Base-by-base conservation (phyloP, 2,888 invertebrate genomes). In the Callyntrura sp. region DNA sequence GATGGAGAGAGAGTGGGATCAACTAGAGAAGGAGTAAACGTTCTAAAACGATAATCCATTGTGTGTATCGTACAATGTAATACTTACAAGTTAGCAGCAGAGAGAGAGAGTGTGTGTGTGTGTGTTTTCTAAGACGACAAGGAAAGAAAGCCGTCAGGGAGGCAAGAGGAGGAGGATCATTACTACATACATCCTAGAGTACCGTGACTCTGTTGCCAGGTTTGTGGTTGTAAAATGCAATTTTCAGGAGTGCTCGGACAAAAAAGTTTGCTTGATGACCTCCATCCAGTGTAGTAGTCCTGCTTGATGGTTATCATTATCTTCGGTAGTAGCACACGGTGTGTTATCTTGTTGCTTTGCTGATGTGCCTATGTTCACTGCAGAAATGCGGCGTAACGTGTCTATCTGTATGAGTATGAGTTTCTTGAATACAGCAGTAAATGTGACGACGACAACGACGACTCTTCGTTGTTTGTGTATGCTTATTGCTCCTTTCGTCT, bases 231-330 rank as follows among this genome's bases (percentile, higher is more conserved):
- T 62, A 62, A 17, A 62, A 62, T 62, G 55, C 4, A 17, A 23
- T 11, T 17, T 23, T 23, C 20, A 70, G 17, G 4, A 70, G 17
- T 70, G 68, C 68, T 70, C 68, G 8, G 43, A 70, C 43, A 70
- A 70, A 70, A 35, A 35, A 70, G 17, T 70, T 70, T 35, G 43
- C 43, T 70, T 70, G 43, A 35, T 70, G 68, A 70, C 68, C 68
- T 70, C 68, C 68, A 70, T 70, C 68, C 60, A 62, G 35, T 17
- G 17, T 70, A 70, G 43, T 70, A 35, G 43, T 43, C 43, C 43
- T 35, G 6, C 35, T 4, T 17, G 68, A 70, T 11, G 68, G 43
- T 70, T 5, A 43, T 35, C 68, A 9, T 70, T 43, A 35, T n/a
- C 68, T 9, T 65, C 28, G 11, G 2, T 43, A 1, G 35, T 35